Base-by-base conservation (phyloP, 2,113 vertebrate genomes). In the Spea bombifrons region DNA sequence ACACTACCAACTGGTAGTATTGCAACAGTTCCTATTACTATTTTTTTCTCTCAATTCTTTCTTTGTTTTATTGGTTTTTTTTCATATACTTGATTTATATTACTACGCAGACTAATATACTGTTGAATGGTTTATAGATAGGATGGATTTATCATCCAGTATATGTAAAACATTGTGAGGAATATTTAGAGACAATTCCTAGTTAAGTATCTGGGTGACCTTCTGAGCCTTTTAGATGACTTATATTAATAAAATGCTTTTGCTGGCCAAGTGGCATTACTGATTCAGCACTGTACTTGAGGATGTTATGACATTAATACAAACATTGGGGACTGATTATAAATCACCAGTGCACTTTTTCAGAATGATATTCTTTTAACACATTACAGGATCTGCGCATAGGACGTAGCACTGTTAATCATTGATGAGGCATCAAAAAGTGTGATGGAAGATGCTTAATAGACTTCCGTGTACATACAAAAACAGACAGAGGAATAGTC, bases 281-380 rank as follows among this genome's bases (percentile, higher is more conserved):
- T 4, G 57, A 13, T 43, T 43, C 57, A 53, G 9, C 67, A 50
- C 67, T 49, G 46, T 30, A 78, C 76, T 78, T 78, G 43, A 57
- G 59, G 63, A 64, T 78, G 76, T 78, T 78, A 78, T 78, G 76
- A 65, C 76, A 78, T 17, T n/a, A 4, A 72, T 10, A 53, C 68
- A 43, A 78, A 65, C 8, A 43, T 45, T 52, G 68, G 47, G 52
- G 68, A 46, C 68, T 15, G 46, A 4, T 17, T 64, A 13, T 78
- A 50, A 78, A 64, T 65, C 63, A 71, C 16, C 46, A 4, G 66
- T n/a, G 43, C 67, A 30, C 16, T 44, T 59, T 65, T 65, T 64
- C 48, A 13, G 65, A 46, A 78, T 63, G 45, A 45, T 65, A 69
- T 70, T 4, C 52, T 59, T 30, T 45, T 12, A 55, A 48, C 49